phyloP scores from a whole-genome alignment of 2,113 vertebrate genomes.

The Rhagologus leucostigma region DNA sequence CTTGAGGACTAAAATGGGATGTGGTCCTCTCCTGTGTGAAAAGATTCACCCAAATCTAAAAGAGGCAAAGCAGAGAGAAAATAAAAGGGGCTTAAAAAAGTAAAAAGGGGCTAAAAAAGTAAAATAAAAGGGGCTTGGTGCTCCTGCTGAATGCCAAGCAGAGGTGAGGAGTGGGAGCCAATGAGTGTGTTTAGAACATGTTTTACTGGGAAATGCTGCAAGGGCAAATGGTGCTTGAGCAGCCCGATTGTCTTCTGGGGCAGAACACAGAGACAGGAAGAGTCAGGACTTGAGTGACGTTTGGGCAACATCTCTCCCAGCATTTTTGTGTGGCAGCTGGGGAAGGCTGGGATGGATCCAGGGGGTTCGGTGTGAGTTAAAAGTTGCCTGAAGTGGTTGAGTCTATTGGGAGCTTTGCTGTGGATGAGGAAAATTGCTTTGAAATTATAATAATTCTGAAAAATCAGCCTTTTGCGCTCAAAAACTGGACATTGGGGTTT shows the following conservation, averaged over 20 bases:
- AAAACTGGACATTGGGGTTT: background rate
- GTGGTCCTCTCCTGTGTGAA: background rate
- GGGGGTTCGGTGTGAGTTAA: fast-evolving
- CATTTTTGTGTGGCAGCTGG: fast-evolving
- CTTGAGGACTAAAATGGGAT: background rate
- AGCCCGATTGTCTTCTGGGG: too few relatives aligned
- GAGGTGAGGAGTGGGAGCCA: background rate
- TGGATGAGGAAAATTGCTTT: background rate
- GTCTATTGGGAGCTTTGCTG: background rate
- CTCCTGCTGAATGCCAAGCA: background rate
- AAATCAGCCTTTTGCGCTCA: background rate
- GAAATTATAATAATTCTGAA: background rate
- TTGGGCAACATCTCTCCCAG: background rate
- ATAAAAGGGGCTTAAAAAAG: too few relatives aligned
- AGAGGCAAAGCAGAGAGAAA: background rate
- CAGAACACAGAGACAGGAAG: background rate
- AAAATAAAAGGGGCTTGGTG: background rate
- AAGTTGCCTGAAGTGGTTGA: background rate
- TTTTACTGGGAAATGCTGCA: background rate
- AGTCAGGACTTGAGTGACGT: background rate
- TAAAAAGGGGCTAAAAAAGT: too few relatives aligned
- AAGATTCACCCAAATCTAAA: background rate
- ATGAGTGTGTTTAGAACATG: fast-evolving
- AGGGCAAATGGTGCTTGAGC: background rate
- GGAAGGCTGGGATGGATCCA: background rate